Conservation (phyloP, 2,113 vertebrate species). For the Hiodon tergisus region DNA sequence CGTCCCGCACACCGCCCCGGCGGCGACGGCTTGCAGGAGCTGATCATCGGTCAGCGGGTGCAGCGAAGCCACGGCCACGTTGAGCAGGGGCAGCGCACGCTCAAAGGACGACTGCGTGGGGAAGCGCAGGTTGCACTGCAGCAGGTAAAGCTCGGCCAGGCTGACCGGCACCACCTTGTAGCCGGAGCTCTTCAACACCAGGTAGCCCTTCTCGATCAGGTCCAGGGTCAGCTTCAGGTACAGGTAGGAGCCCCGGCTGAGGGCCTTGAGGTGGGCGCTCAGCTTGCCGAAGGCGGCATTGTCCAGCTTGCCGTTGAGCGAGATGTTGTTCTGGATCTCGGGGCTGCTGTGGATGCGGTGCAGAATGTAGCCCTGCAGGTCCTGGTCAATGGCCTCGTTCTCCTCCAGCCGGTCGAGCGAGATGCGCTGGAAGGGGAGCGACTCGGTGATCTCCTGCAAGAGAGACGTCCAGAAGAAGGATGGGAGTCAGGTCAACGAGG, state of each 20-base stretch:
- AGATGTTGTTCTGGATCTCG: slow-evolving; percentile 99
- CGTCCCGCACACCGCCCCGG: slow-evolving; percentile 83
- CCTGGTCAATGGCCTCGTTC: slow-evolving; percentile 96
- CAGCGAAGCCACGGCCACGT: slow-evolving; percentile 94
- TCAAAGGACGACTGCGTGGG: slow-evolving; percentile 97
- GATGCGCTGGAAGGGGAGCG: slow-evolving; percentile 94
- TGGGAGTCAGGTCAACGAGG: background rate
- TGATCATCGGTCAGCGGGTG: slow-evolving; percentile 95
- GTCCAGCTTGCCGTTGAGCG: slow-evolving; percentile 98
- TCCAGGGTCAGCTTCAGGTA: slow-evolving; percentile 99
- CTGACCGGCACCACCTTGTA: slow-evolving; percentile 98
- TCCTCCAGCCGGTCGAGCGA: slow-evolving; percentile 93
- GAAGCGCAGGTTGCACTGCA: slow-evolving; percentile 99
- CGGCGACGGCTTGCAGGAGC: slow-evolving; percentile 93
- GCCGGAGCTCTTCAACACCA: slow-evolving; percentile 97
- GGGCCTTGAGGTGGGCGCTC: slow-evolving; percentile 91
- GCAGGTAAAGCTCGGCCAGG: slow-evolving; percentile 91
- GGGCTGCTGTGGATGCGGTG: slow-evolving; percentile 97
- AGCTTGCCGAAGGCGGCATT: slow-evolving; percentile 96
- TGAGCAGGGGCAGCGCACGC: slow-evolving; percentile 91
- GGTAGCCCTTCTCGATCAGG: slow-evolving; percentile 97
- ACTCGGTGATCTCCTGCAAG: slow-evolving; percentile 89
- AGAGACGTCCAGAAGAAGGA: slow-evolving; percentile 13
- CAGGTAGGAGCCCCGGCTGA: slow-evolving; percentile 94
- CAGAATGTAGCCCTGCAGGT: slow-evolving; percentile 95